Evolutionary conservation across 1,140 invertebrate genomes (phyloP), one percentile per base, ranked within the genome.

Genomic region (Temnothorax longispinosus): DNA sequence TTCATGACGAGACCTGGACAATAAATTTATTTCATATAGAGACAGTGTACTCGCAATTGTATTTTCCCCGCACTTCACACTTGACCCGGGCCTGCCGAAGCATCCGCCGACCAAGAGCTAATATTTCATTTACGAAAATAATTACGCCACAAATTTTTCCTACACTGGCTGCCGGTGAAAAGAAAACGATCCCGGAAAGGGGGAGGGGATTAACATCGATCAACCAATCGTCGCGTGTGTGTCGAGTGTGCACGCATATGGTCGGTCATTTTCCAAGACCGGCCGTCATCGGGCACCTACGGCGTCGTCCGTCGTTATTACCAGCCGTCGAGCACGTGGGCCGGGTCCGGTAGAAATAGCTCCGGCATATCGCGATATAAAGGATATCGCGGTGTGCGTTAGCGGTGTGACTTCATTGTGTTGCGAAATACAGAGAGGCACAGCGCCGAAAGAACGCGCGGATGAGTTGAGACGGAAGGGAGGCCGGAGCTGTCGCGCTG

Each of bases 291-390:
- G 69, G 35, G 21, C 52, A 47, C 18, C 71, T 62, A 74, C 80
- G 56, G 64, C 44, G 32, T 65, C 58, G n/a, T 27, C 32, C 56
- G 58, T 74, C 47, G 71, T 75, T 76, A 64, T 65, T 75, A 82
- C 44, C 85, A 90, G 86, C 38, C 89, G 72, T 62, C 58, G 69
- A 93, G 90, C 93, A 93, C 92, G 93, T 94, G 94, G 91, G 91
- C 82, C 87, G 88, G 41, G 56, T 4, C 32, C 56, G 76, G 56
- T 89, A 41, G 88, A 90, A 90, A 90, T 89, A 89, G 38, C 72
- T 87, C 35, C 44, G 47, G 41, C 74, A 56, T 47, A 58, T 21
- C 44, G 54, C 58, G 60, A 38, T n/a, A 52, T 5, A 56, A 32
- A 10, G 15, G 11, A 58, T 50, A 27, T 35, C 75, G 41, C 4